A percentile compares a stretch with the other conserved stretches of the same genome.
phyloP scores from a whole-genome alignment of 2,113 vertebrate species.

The Marmota flaviventris region DNA sequence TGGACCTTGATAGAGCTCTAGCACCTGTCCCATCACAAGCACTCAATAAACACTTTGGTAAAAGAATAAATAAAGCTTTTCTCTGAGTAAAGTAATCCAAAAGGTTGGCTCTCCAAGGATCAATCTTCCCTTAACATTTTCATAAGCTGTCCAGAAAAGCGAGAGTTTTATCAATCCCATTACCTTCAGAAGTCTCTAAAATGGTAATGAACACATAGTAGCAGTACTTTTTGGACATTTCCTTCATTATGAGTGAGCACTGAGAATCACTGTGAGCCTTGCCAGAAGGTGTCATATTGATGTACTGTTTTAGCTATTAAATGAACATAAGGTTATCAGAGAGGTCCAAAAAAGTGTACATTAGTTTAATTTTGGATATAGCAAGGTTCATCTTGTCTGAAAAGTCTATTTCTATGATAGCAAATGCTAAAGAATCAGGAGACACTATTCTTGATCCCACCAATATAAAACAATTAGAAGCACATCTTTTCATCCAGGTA shows the following conservation, averaged over 20 bases:
- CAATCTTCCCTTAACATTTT: constrained; percentile 31
- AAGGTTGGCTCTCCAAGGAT: not conserved
- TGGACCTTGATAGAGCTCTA: not conserved
- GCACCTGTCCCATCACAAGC: not conserved
- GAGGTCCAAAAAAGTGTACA: not conserved
- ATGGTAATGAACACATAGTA: not conserved
- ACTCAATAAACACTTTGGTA: constrained; percentile 1
- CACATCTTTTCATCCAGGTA: not conserved
- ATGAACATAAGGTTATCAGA: not conserved
- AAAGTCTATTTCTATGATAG: not conserved
- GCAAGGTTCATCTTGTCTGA: constrained; percentile 6
- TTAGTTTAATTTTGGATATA: not conserved
- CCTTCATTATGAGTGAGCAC: not conserved
- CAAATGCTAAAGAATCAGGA: not conserved
- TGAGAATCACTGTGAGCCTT: not conserved
- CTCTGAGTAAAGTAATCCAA: not conserved
- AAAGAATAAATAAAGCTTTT: constrained; percentile 37
- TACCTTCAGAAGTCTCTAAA: not conserved
- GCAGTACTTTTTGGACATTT: not conserved
- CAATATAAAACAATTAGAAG: not conserved
- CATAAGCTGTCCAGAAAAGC: not conserved
- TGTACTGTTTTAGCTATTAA: not conserved
- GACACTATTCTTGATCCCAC: not conserved
- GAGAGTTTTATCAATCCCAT: not conserved
- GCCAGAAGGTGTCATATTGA: not conserved